Percentiles rank a stretch among this genome's conserved stretches.
phyloP scores from a whole-genome alignment of 2,113 vertebrate species.

The Cromileptes altivelis region DNA sequence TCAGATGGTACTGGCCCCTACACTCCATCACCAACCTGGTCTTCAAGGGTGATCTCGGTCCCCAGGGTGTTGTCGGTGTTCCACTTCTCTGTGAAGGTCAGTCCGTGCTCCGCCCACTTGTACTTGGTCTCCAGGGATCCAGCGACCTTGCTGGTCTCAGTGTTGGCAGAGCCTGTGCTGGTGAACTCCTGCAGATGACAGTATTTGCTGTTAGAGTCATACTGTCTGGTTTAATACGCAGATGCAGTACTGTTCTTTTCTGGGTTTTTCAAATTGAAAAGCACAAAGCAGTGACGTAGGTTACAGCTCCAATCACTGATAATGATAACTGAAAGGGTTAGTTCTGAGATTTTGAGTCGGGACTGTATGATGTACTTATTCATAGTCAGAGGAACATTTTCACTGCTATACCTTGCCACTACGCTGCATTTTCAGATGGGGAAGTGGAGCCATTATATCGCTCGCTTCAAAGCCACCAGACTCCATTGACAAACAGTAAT shows the following conservation, averaged over 20 bases:
- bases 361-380: no score
- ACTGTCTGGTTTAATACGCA: not conserved
- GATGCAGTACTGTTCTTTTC: not conserved
- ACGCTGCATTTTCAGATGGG: no score
- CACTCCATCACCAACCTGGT: conserved; percentile 56
- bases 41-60: conserved; percentile 94
- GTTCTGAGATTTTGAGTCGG: no score
- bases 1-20: not conserved
- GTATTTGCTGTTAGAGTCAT: not conserved
- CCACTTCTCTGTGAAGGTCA: conserved; percentile 98
- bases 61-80: conserved; percentile 97
- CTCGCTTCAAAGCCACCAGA: no score
- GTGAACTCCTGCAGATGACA: conserved; percentile 91
- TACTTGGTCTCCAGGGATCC: conserved; percentile 98
- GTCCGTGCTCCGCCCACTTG: conserved; percentile 93
- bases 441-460: no score
- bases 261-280: no score
- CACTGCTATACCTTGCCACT: no score
- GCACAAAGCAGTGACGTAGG: no score
- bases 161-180: conserved; percentile 95
- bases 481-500: no score
- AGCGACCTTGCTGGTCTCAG: conserved; percentile 94
- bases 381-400: no score
- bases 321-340: no score
- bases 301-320: no score